Conservation (phyloP, 2,888 invertebrate genomes). For the Netelia virgata region DNA sequence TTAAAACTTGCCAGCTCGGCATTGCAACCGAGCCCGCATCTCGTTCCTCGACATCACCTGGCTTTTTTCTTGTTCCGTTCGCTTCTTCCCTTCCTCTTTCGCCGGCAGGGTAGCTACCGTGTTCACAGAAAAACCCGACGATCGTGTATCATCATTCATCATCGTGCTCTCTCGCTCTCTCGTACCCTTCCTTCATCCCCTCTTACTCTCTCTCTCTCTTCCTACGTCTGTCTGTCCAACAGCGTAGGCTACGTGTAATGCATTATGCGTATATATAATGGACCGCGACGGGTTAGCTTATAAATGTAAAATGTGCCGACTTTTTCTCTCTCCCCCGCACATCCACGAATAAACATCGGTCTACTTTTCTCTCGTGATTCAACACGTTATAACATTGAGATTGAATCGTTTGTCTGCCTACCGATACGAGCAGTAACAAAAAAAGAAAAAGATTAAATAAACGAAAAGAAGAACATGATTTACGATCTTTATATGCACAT, state of each 20-base stretch:
- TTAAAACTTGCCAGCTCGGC: slow-evolving; percentile 64
- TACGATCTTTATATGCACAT: background rate
- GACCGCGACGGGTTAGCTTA: slow-evolving; percentile 48
- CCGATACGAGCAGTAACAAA: slow-evolving; percentile 4
- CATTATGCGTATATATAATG: slow-evolving; percentile 55
- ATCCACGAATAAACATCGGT: slow-evolving; percentile 43
- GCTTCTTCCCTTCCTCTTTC: slow-evolving; percentile 25
- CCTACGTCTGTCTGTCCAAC: slow-evolving; percentile 51
- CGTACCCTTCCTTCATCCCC: slow-evolving; percentile 42
- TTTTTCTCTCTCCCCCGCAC: slow-evolving; percentile 24
- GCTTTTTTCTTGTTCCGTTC: slow-evolving; percentile 54
- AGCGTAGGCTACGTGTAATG: slow-evolving; percentile 58
- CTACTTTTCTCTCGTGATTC: slow-evolving; percentile 43
- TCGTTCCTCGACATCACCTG: slow-evolving; percentile 53
- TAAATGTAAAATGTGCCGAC: slow-evolving; percentile 62
- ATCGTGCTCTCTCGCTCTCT: slow-evolving; percentile 46
- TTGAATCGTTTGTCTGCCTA: slow-evolving; percentile 46
- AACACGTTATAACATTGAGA: slow-evolving; percentile 41
- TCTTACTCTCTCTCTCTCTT: slow-evolving; percentile 38
- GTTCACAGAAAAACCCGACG: slow-evolving; percentile 60
- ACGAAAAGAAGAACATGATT: slow-evolving; percentile 9
- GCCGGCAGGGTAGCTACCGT: slow-evolving; percentile 21
- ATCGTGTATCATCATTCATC: slow-evolving; percentile 69
- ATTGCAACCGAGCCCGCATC: slow-evolving; percentile 58
- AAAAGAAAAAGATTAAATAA: background rate